Evolutionary conservation across 2,113 vertebrate genomes (phyloP).

Genomic region (Hirundichthys speculiger): DNA sequence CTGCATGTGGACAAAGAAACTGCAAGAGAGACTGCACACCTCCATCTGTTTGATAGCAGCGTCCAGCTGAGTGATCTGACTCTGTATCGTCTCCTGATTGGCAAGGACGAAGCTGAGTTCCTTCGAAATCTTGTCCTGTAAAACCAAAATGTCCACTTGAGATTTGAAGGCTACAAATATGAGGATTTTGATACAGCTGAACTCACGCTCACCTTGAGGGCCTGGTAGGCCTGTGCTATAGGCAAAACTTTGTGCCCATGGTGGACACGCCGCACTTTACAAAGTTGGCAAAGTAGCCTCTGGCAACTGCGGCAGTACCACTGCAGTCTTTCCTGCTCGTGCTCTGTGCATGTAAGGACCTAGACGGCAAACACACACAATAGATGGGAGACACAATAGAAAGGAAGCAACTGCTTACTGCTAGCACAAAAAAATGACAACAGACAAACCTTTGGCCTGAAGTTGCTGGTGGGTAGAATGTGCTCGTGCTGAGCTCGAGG

Average conservation of each 20-base stretch:
- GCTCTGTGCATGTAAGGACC: slow-evolving; percentile 93
- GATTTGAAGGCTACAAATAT: neutral
- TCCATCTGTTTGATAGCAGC: slow-evolving; percentile 90
- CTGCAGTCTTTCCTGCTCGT: slow-evolving; percentile 91
- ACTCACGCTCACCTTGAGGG: slow-evolving; percentile 85
- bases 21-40: slow-evolving; percentile 72
- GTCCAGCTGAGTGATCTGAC: slow-evolving; percentile 92
- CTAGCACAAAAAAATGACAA: neutral
- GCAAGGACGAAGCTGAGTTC: slow-evolving; percentile 90
- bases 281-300: slow-evolving; percentile 89
- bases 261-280: slow-evolving; percentile 90
- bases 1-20: neutral
- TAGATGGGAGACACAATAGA: neutral
- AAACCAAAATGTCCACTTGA: slow-evolving; percentile 18
- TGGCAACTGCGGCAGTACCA: slow-evolving; percentile 96
- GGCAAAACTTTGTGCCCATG: slow-evolving; percentile 93
- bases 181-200: neutral
- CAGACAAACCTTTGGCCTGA: slow-evolving; percentile 90
- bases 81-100: slow-evolving; percentile 92
- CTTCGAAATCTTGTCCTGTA: slow-evolving; percentile 92
- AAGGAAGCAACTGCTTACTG: neutral
- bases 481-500: slow-evolving; percentile 95
- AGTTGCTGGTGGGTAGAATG: slow-evolving; percentile 91
- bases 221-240: slow-evolving; percentile 91
- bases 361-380: slow-evolving; percentile 48